phyloP scores from a whole-genome alignment of 2,113 vertebrate genomes.

The Garra rufa region DNA sequence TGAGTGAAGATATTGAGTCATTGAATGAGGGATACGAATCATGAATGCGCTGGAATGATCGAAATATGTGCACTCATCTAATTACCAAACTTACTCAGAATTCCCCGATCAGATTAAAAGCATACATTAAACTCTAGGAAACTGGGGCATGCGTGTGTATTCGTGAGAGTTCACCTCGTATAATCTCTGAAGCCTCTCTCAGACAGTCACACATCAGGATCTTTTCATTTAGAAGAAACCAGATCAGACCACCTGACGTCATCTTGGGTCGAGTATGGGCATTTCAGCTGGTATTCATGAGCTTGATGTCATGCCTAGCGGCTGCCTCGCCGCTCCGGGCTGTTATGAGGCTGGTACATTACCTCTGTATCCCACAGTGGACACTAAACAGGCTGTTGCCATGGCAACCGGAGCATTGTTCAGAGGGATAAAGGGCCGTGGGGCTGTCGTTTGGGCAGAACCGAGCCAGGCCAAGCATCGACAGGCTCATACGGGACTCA shows the following conservation, averaged over 20 bases:
- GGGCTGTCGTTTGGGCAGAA: slow-evolving; percentile 4
- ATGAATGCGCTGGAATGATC: background rate
- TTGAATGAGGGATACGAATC: background rate
- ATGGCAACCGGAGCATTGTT: slow-evolving; percentile 43
- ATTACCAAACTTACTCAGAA: background rate
- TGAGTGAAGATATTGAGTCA: background rate
- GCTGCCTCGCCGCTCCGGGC: slow-evolving; percentile 14
- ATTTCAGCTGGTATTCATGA: background rate
- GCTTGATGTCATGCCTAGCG: background rate
- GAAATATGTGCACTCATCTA: background rate
- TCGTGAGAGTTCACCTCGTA: background rate
- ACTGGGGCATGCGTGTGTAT: background rate
- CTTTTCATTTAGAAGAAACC: background rate
- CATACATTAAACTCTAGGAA: slow-evolving; percentile 5
- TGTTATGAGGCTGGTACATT: slow-evolving; percentile 39
- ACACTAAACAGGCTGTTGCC: slow-evolving; percentile 38
- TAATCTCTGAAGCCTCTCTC: background rate
- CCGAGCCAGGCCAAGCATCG: background rate
- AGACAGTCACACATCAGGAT: background rate
- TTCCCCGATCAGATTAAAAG: background rate
- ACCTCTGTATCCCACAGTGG: slow-evolving; percentile 27
- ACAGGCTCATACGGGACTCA: background rate
- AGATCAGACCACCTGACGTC: background rate
- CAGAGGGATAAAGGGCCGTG: background rate
- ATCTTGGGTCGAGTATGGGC: background rate